Percentiles rank a stretch among this genome's conserved stretches.
These are phyloP conservation scores for Rhysida immarginata DNA, from an alignment of 1,140 invertebrate species.

Conservation along the genomic window DNA sequence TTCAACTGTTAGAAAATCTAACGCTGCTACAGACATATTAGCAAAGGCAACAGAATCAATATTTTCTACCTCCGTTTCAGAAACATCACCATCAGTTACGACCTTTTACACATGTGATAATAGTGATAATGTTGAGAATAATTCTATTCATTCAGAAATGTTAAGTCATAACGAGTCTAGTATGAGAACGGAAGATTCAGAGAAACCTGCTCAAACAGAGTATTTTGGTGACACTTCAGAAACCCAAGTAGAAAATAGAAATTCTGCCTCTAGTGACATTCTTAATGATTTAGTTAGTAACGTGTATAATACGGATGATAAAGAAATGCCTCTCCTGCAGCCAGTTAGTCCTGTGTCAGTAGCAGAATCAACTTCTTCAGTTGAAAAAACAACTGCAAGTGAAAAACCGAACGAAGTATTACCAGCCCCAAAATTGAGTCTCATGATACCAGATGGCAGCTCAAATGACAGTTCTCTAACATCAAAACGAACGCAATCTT, in stretches of 20 bases:
- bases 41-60: constrained; percentile 32
- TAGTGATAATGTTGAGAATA: neutral
- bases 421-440: too few relatives aligned
- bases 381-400: too few relatives aligned
- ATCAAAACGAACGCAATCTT: too few relatives aligned
- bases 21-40: constrained; percentile 25
- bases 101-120: neutral
- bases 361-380: too few relatives aligned
- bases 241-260: neutral
- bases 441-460: too few relatives aligned
- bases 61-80: constrained; percentile 15
- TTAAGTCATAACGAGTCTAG: too few relatives aligned
- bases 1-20: neutral
- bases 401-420: too few relatives aligned
- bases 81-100: neutral
- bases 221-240: too few relatives aligned
- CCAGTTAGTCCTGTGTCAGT: neutral
- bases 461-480: too few relatives aligned
- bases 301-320: neutral
- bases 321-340: neutral
- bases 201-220: too few relatives aligned
- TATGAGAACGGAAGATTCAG: too few relatives aligned
- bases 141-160: too few relatives aligned
- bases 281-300: neutral
- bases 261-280: neutral